A percentile compares a stretch with the other conserved stretches of the same genome.
Evolutionary conservation across 2,113 vertebrate species (phyloP).

Genomic region (Morone chrysops): DNA sequence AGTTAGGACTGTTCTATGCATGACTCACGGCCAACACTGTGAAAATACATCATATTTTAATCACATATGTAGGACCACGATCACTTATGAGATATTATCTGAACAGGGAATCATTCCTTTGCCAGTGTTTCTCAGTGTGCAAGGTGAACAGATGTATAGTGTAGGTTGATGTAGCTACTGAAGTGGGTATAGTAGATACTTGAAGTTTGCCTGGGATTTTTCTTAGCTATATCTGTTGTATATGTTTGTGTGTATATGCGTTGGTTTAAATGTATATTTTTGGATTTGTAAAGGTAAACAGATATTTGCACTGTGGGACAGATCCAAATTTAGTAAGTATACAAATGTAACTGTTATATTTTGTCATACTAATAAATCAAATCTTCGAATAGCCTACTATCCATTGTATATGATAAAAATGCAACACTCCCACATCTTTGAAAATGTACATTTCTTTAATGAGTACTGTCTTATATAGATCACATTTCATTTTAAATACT

Average conservation of each 20-base stretch:
- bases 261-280: conserved; percentile 17
- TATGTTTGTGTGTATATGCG: conserved; percentile 19
- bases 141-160: neutral
- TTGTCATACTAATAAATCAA: conserved; percentile 19
- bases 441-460: conserved; percentile 77
- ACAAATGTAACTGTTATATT: neutral
- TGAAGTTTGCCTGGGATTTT: conserved; percentile 3
- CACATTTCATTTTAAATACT: conserved; percentile 80
- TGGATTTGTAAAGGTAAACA: conserved; percentile 15
- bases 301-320: neutral
- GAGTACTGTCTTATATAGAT: conserved; percentile 63
- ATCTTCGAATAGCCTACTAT: neutral
- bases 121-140: neutral
- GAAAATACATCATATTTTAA: neutral
- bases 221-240: conserved; percentile 5
- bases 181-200: neutral
- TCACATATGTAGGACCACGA: neutral
- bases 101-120: neutral
- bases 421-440: neutral
- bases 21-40: neutral
- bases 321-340: neutral
- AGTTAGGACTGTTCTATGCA: neutral
- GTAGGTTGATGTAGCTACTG: neutral
- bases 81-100: neutral
- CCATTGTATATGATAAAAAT: conserved; percentile 1